phyloP scores from a whole-genome alignment of 1,140 invertebrate species.

The Tetramorium parvispinum region DNA sequence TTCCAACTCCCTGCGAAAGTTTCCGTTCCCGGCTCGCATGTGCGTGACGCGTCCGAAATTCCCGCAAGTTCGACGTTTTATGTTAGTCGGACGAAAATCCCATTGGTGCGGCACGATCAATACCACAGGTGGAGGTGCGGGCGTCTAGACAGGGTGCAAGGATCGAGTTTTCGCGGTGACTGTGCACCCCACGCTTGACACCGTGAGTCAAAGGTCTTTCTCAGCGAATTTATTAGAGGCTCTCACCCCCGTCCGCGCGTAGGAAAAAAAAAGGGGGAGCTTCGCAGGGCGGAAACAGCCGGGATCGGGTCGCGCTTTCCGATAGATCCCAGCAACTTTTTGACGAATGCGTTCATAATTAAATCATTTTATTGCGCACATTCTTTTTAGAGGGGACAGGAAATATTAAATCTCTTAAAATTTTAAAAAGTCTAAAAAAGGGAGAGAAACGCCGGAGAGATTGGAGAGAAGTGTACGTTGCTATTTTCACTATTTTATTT shows the following conservation, averaged over 20 bases:
- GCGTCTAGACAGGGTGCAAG: conserved; percentile 71
- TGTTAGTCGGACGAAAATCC: conserved; percentile 72
- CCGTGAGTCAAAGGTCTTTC: conserved; percentile 73
- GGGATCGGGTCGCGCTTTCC: neutral
- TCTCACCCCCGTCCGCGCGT: conserved; percentile 24
- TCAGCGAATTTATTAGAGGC: conserved; percentile 70
- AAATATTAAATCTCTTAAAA: conserved; percentile 19
- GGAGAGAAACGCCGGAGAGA: neutral
- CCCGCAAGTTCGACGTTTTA: conserved; percentile 68
- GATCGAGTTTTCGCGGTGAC: conserved; percentile 70
- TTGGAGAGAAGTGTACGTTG: neutral
- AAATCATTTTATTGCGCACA: neutral
- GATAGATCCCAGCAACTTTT: conserved; percentile 26
- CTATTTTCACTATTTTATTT: conserved; percentile 27
- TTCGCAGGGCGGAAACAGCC: neutral
- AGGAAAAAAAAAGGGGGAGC: conserved; percentile 38
- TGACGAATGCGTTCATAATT: neutral
- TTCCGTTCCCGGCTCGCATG: neutral
- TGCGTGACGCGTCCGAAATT: conserved; percentile 60
- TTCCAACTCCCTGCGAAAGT: conserved; percentile 21
- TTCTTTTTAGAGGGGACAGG: neutral
- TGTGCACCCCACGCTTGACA: conserved; percentile 62
- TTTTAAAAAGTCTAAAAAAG: neutral
- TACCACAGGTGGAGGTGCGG: conserved; percentile 69
- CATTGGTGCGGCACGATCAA: conserved; percentile 72